Base-by-base conservation (phyloP, 2,797 vertebrate genomes). In the Loris lydekkerianus region DNA sequence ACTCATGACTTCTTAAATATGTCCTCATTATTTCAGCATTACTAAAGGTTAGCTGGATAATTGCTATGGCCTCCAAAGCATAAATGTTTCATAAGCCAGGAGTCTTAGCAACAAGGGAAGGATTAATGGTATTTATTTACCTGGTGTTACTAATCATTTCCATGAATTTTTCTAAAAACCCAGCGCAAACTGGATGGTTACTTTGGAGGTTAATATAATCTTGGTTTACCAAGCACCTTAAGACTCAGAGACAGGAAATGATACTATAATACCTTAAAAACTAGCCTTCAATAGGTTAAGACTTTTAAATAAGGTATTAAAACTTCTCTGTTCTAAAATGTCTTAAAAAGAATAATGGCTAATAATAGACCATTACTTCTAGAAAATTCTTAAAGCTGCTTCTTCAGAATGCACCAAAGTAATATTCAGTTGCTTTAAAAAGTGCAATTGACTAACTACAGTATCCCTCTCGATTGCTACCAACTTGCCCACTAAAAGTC, bases 21-120 rank as follows among this genome's bases (percentile, higher is more conserved):
- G 25, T 34, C 60, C 78, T 96, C 85, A 86, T 97, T 95, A 97
- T 88, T 95, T 88, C 85, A 94, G 87, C 97, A 97, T 96, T 89
- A 96, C 86, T 93, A 46, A 96, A 96, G 81, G 93, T 89, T 88
- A 78, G 91, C 63, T 91, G 85, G 85, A 82, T 96, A 97, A 97
- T 72, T 94, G 91, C 91, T 86, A 37, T 37, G 85, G 75, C 90
- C 89, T 86, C 95, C 77, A 77, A 10, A 46, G 70, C 63, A 85
- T n/a, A 91, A 77, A 84, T 89, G 81, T 94, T 92, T 86, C 92
- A 72, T 94, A 96, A 94, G 93, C 78, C 23, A 18, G 86, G 89
- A 88, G 46, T 96, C 92, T 70, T 85, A 95, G 95, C 95, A 89
- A 95, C 95, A 96, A 96, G 93, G 92, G 95, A 97, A 97, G 94